Evolutionary conservation across 1,140 invertebrate genomes (phyloP).

Genomic region (Aphis craccivora): DNA sequence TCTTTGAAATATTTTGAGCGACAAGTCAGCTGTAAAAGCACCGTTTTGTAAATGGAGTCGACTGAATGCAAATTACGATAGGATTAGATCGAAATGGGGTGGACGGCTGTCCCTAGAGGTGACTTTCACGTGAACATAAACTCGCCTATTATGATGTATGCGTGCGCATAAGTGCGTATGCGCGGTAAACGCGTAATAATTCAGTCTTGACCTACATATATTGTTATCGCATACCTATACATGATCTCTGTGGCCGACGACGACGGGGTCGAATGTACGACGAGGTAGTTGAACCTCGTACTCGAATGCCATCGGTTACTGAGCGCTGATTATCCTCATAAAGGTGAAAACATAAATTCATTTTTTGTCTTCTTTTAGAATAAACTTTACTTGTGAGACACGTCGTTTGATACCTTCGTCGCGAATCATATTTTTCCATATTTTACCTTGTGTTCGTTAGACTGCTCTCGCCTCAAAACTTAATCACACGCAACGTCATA

Average conservation of each 20-base stretch:
- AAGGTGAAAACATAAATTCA: background rate
- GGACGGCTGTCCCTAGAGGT: background rate
- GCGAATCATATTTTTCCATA: too few species aligned
- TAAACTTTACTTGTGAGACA: background rate
- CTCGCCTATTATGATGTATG: background rate
- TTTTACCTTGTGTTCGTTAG: too few species aligned
- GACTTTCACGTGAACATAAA: background rate
- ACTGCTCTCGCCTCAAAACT: background rate
- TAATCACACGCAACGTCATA: background rate
- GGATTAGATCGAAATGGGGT: too few species aligned
- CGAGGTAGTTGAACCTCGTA: background rate
- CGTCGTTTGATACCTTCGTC: background rate
- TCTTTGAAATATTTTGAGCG: background rate
- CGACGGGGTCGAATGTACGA: background rate
- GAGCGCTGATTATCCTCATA: background rate
- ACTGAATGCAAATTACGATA: background rate
- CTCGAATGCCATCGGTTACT: background rate
- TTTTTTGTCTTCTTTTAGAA: background rate
- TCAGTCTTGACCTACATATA: constrained; percentile 33
- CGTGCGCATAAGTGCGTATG: background rate
- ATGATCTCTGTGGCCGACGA: background rate
- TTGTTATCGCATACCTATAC: background rate
- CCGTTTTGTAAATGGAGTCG: background rate
- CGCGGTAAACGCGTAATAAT: constrained; percentile 40
- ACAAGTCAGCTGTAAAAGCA: background rate